Conservation (phyloP, 2,113 vertebrate genomes). For the Gobio gobio region DNA sequence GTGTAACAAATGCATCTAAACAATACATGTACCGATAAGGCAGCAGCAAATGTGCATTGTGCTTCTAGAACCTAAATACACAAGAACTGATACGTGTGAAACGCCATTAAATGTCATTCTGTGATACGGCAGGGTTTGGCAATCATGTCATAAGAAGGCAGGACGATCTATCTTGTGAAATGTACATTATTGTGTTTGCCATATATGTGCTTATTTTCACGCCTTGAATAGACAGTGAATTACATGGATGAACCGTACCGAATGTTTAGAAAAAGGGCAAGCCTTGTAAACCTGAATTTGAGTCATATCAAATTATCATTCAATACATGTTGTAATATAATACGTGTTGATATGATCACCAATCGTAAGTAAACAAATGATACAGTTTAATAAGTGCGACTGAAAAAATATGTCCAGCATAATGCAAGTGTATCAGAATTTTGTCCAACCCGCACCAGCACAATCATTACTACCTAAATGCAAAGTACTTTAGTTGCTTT, state of each 20-base stretch:
- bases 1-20: background rate
- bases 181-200: background rate
- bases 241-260: background rate
- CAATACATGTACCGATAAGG: background rate
- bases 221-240: background rate
- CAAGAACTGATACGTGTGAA: background rate
- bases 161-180: background rate
- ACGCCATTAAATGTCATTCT: background rate
- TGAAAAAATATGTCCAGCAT: background rate
- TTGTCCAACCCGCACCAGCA: background rate
- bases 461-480: background rate
- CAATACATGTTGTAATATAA: background rate
- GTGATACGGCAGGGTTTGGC: background rate
- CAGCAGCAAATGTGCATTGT: background rate
- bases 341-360: background rate
- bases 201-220: background rate
- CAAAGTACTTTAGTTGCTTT: conserved; percentile 58
- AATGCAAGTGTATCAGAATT: background rate
- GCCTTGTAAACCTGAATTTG: background rate
- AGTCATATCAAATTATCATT: background rate
- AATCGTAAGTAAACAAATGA: background rate
- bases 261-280: background rate
- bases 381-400: background rate
- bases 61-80: background rate
- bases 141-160: background rate